phyloP scores from a whole-genome alignment of 1,140 invertebrate species.

The Tetranychus cinnabarinus region DNA sequence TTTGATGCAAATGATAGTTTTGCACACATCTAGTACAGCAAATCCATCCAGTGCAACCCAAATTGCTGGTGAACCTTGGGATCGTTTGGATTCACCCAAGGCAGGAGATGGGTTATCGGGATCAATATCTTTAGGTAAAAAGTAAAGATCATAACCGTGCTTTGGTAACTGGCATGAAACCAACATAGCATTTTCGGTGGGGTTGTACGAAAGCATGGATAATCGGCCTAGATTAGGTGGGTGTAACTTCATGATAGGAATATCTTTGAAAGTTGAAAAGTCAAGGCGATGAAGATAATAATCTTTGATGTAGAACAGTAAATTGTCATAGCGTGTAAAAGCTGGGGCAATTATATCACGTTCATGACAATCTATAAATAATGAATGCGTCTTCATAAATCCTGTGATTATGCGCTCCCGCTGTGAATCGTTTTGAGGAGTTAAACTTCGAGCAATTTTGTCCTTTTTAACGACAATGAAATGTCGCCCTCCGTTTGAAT shows the following conservation, averaged over 20 bases:
- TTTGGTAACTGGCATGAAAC: slow-evolving; percentile 45
- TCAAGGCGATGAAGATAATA: slow-evolving; percentile 69
- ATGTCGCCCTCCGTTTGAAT: too few relatives aligned
- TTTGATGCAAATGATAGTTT: slow-evolving; percentile 65
- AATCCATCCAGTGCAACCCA: slow-evolving; percentile 97
- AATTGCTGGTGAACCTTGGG: slow-evolving; percentile 70
- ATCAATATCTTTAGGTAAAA: slow-evolving; percentile 49
- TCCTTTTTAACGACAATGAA: too few relatives aligned
- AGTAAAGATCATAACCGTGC: slow-evolving; percentile 83
- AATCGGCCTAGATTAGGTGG: slow-evolving; percentile 7
- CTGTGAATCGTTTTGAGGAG: too few relatives aligned
- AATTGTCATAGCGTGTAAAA: slow-evolving; percentile 73
- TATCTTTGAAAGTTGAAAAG: slow-evolving; percentile 75
- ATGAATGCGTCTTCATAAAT: too few relatives aligned
- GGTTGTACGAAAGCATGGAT: slow-evolving; percentile 62
- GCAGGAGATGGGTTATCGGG: slow-evolving; percentile 19
- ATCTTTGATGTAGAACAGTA: slow-evolving; percentile 91
- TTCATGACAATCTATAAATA: too few relatives aligned
- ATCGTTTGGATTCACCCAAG: slow-evolving; percentile 48
- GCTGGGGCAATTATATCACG: slow-evolving; percentile 33
- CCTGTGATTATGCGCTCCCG: too few relatives aligned
- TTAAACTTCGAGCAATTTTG: too few relatives aligned
- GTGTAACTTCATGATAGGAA: slow-evolving; percentile 74
- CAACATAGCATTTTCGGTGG: slow-evolving; percentile 71
- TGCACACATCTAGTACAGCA: slow-evolving; percentile 78